These are phyloP conservation scores for Graptemys geographica DNA, from an alignment of 2,797 vertebrate species.

Conservation along the genomic window DNA sequence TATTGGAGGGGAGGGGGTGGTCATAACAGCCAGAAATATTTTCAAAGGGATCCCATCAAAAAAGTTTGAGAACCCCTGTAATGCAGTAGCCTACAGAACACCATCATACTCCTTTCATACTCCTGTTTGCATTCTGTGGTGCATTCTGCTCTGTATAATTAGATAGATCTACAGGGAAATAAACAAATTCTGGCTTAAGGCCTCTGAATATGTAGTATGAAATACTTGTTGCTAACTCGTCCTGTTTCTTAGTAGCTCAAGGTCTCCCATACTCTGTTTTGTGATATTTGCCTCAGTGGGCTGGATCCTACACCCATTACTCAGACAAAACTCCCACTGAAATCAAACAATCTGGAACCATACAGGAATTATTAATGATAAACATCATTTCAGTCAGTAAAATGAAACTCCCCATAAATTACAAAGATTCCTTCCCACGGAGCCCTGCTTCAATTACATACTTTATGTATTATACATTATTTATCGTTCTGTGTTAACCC, in stretches of 20 bases:
- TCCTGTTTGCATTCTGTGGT: not conserved
- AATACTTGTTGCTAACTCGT: too few species aligned
- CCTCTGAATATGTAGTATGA: too few species aligned
- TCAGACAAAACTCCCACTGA: not conserved
- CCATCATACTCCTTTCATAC: not conserved
- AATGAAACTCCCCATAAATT: not conserved
- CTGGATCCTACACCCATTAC: not conserved
- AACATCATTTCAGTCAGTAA: not conserved
- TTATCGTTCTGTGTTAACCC: constrained; percentile 31
- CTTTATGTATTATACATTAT: not conserved
- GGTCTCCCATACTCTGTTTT: not conserved
- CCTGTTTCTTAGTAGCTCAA: not conserved
- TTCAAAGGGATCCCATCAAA: too few species aligned
- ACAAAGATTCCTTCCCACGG: constrained; percentile 36
- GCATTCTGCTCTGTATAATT: too few species aligned
- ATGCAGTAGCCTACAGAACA: not conserved
- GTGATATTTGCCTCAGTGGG: not conserved
- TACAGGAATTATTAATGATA: not conserved
- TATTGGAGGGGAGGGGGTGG: too few species aligned
- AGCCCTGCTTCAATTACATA: not conserved
- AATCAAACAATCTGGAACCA: not conserved
- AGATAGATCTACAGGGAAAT: not conserved
- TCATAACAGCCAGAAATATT: too few species aligned
- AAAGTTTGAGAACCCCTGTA: too few species aligned
- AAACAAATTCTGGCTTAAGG: not conserved